These are phyloP conservation scores for Karalla daura DNA, from an alignment of 2,797 vertebrate species.

Conservation along the genomic window DNA sequence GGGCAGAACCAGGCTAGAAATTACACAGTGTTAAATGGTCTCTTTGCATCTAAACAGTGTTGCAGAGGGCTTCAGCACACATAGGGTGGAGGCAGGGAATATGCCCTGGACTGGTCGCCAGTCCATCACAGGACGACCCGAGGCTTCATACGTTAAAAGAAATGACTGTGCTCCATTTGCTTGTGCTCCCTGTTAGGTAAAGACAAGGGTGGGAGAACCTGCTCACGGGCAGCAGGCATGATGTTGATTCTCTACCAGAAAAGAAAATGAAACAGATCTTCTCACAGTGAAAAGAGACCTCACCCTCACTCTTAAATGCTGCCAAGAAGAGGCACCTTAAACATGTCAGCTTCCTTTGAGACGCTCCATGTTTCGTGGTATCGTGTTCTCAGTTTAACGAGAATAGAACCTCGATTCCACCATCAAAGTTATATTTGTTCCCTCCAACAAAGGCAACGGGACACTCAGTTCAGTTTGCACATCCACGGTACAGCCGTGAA, in stretches of 20 bases:
- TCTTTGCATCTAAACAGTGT: too few species aligned
- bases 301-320: constrained; percentile 2
- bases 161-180: constrained; percentile 22
- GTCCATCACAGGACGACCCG: too few species aligned
- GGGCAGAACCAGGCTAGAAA: background rate
- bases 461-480: background rate
- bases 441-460: background rate
- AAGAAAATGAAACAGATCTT: constrained; percentile 16
- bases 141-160: constrained; percentile 15
- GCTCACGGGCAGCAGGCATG: constrained; percentile 17
- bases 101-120: too few species aligned
- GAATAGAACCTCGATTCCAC: background rate
- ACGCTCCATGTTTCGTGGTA: background rate
- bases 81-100: too few species aligned
- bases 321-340: background rate
- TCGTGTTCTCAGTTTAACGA: constrained; percentile 2
- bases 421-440: background rate
- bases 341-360: background rate
- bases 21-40: background rate
- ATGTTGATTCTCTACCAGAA: constrained; percentile 28
- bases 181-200: constrained; percentile 6
- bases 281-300: constrained; percentile 14
- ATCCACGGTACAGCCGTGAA: background rate
- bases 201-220: constrained; percentile 1
- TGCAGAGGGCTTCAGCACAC: too few species aligned